These are phyloP conservation scores for Andinoacara biseriatus DNA, from an alignment of 2,113 vertebrate genomes.

Conservation along the genomic window DNA sequence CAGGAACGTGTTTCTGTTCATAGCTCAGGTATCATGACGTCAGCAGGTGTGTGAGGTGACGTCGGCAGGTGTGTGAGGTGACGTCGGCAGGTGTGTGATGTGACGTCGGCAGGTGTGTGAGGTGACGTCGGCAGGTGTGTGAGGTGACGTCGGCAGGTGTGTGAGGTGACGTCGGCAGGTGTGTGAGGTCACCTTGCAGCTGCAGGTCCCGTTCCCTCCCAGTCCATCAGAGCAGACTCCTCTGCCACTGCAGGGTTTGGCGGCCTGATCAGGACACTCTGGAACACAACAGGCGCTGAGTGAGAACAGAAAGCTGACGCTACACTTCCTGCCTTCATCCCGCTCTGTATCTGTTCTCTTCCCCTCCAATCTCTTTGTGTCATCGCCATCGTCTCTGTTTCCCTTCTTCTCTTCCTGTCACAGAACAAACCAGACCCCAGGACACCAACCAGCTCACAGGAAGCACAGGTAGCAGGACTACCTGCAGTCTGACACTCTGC, in stretches of 20 bases:
- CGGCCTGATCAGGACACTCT: conserved; percentile 88
- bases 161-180: not conserved
- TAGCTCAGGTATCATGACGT: no score
- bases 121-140: no score
- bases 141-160: not conserved
- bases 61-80: no score
- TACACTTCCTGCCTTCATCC: not conserved
- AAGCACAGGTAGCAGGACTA: not conserved
- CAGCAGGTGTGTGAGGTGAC: not conserved
- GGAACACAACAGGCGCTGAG: conserved; percentile 6
- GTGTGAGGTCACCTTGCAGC: conserved; percentile 82
- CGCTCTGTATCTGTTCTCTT: not conserved
- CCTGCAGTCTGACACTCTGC: no score
- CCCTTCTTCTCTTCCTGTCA: not conserved
- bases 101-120: no score
- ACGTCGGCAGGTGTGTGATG: no score
- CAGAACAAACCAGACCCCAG: not conserved
- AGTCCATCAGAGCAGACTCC: conserved; percentile 87
- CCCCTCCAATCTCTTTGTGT: not conserved
- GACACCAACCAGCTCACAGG: not conserved
- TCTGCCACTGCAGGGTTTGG: conserved; percentile 79
- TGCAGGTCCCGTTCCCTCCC: conserved; percentile 86
- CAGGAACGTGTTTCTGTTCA: not conserved
- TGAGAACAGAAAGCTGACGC: not conserved
- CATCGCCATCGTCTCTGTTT: conserved; percentile 10